Base-by-base conservation (phyloP, 92 coral and sea anemone genomes). In the Micromussa lordhowensis region DNA sequence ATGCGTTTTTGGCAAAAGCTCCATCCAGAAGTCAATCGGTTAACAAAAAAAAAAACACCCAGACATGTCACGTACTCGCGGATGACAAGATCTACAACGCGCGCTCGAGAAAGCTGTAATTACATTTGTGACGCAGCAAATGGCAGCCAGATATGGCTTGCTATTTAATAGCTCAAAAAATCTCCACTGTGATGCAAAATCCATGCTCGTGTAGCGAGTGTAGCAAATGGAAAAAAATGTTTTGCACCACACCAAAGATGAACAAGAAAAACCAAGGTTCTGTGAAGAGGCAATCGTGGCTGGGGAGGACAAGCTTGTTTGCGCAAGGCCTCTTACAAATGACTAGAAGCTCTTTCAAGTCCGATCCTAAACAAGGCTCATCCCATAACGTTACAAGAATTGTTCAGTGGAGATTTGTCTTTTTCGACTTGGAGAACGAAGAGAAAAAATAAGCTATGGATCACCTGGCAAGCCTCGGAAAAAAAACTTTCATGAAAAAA, bases 331-430 rank as follows among this genome's bases (percentile, higher is more conserved):
- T 76, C 12, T 24, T 44, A 9, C 80, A 9, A 76, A 76, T n/a
- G 21, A 14, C 58, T 11, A 61, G 11, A 76, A 26, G 35, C 24
- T 8, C 24, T 11, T 76, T 76, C 59, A 24, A 44, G 59, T 76
- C 51, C 0, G 51, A 76, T 51, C 51, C 80, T 48, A 21, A 48
- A n/a, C 48, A 26, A 44, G 80, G 28, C 49, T 76, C 59, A 24
- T 13, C 31, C 4, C 58, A 14, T 44, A 49, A 48, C 22, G 7
- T 48, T 26, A 76, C 34, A 76, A 76, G 30, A 48, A 51, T n/a
- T 24, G 10, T 76, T 76, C 80, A n/a, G 32, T 44, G 29, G 32
- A 76, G 80, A n/a, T 48, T 76, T 76, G 80, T 76, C 17, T 49
- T 21, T 44, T 13, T 8, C 13, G 36, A 76, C 35, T 11, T 61